Evolutionary conservation across 1,140 invertebrate species (phyloP), one percentile per base, ranked within the genome.

Genomic region (Microplitis mediator): DNA sequence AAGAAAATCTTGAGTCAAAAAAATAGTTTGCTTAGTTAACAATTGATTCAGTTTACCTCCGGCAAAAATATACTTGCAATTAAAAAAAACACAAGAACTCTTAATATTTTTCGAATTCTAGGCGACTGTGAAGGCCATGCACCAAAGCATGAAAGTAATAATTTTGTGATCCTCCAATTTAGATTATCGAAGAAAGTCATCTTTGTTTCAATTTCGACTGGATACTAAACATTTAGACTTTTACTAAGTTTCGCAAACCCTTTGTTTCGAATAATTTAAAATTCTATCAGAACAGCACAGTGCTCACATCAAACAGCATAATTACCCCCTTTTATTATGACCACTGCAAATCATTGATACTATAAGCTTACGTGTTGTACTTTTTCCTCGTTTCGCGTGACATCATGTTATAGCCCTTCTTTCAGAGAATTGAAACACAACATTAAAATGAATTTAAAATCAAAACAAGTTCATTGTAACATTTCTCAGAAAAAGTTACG

Each of bases 21-120:
- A 61, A 23, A 67, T 32, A 5, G 23, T 36, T 23, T 23, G 50
- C 6, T 6, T 51, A 14, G 13, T 23, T 39, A 39, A 4, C 16
- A 52, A 51, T 4, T 32, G 31, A 34, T 67, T 36, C 32, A 2
- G 4, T 13, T 34, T 56, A 72, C 70, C 62, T 72, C 70, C 6
- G 70, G 70, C 31, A 72, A 58, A 36, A 72, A 66, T 13, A 72
- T 66, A 45, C 70, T 72, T 58, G 54, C 5, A 13, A 72, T 56
- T 50, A 50, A 13, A 50, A 66, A 4, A n/a, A 52, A 16, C 8
- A 66, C 70, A 5, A 66, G 0, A 64, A 14, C 23, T 31, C 50
- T 72, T 1, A 65, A 4, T 13, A 66, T 5, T n/a, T 4, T 54
- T 36, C 62, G 51, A 4, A 58, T 16, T 4, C 3, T 3, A 23